Conservation (phyloP, 2,888 invertebrate species). For the Schizotus pectinicornis region DNA sequence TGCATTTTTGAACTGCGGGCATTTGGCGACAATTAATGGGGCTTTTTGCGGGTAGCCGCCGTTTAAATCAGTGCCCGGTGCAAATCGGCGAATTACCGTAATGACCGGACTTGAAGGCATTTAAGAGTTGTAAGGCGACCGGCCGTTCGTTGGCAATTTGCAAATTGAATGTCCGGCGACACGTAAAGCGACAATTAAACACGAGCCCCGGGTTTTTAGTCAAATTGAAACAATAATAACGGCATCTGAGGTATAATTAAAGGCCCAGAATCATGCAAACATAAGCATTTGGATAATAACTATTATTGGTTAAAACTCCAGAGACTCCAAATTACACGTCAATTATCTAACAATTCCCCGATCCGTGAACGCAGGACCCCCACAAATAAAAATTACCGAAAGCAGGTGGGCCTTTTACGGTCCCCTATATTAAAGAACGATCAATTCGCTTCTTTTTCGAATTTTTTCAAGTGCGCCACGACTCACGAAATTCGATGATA, state of each 20-base stretch:
- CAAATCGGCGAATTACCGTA: no score
- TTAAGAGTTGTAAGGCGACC: no score
- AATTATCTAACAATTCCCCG: constrained; percentile 44
- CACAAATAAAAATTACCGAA: constrained; percentile 29
- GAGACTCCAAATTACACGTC: constrained; percentile 52
- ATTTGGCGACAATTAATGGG: no score
- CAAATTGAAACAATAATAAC: constrained; percentile 28
- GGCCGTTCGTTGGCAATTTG: constrained; percentile 3
- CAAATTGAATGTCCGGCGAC: constrained; percentile 23
- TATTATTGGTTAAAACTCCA: constrained; percentile 50
- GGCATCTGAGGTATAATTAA: constrained; percentile 25
- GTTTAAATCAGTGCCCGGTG: no score
- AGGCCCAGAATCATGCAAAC: constrained; percentile 43
- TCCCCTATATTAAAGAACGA: constrained; percentile 24
- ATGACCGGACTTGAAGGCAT: no score
- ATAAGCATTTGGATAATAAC: constrained; percentile 51
- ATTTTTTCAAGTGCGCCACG: neutral
- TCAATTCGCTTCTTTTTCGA: constrained; percentile 20
- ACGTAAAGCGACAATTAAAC: constrained; percentile 31
- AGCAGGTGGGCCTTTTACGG: constrained; percentile 26
- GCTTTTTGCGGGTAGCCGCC: no score
- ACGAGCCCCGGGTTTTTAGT: constrained; percentile 26
- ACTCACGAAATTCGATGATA: neutral
- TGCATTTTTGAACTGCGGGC: no score
- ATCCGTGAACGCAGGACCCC: constrained; percentile 13